These are phyloP conservation scores for Sander lucioperca DNA, from an alignment of 2,113 vertebrate genomes.

Conservation along the genomic window DNA sequence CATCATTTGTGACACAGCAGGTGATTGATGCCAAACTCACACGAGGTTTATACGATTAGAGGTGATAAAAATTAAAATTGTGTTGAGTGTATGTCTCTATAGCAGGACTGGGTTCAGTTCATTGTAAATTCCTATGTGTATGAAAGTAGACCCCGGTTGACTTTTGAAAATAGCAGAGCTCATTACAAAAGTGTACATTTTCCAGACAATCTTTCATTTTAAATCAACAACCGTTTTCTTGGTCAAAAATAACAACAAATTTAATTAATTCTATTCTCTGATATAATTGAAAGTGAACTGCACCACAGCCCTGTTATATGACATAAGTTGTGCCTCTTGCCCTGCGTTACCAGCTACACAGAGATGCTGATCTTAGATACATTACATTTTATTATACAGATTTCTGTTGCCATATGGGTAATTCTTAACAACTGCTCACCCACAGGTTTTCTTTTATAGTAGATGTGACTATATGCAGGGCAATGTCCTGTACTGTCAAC, in stretches of 20 bases:
- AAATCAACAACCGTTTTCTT: not conserved
- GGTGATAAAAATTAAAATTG: not conserved
- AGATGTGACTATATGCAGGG: conserved; percentile 18
- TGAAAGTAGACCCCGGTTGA: conserved; percentile 3
- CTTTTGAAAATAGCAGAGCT: not conserved
- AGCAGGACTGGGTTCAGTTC: conserved; percentile 35
- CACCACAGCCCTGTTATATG: conserved; percentile 18
- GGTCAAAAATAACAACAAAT: not conserved
- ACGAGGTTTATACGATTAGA: conserved; percentile 1
- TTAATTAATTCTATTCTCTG: not conserved
- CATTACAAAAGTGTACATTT: not conserved
- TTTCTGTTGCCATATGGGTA: conserved; percentile 28
- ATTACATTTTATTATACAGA: conserved; percentile 1
- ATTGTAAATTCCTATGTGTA: not conserved
- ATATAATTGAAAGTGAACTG: conserved; percentile 12
- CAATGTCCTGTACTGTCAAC: conserved; percentile 4
- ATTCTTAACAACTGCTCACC: conserved; percentile 25
- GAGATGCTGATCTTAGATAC: conserved; percentile 11
- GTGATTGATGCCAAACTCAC: conserved; percentile 13
- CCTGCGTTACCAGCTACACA: conserved; percentile 21
- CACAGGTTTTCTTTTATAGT: conserved; percentile 8
- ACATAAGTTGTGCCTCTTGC: conserved; percentile 25
- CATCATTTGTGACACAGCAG: conserved; percentile 23
- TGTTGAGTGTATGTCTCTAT: conserved; percentile 20
- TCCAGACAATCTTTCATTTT: not conserved